Evolutionary conservation across 2,797 vertebrate species (phyloP), one percentile per base, ranked within the genome.

Genomic region (Silurus lanzhouensis): DNA sequence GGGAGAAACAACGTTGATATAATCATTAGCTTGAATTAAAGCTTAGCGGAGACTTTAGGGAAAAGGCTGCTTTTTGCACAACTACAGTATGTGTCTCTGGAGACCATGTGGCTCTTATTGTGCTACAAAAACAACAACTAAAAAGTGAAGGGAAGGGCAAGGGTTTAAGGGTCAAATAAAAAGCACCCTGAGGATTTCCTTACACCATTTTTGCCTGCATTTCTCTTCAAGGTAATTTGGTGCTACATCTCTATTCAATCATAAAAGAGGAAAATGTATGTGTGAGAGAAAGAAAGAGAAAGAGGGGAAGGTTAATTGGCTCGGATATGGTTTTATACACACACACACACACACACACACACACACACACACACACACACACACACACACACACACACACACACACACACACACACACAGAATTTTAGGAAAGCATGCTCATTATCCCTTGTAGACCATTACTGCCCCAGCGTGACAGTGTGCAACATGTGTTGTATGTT

Each of bases 371-470:
- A 38, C 31, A 38, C 31, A 38, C 2, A 38, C 31, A 38, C 31
- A 38, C 31, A 38, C 38, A 38, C 38, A 38, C 38, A 38, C 38
- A 38, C 38, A 38, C 38, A 38, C 38, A 38, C 38, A 38, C 38
- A 38, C 38, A 38, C 38, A 38, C 38, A 38, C 38, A 38, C 38
- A 38, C 38, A 38, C 38, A 38, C 38, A 38, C 38, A 38, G 38
- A 38, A 19, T 46, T 81, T 64, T 81, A 38, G 22, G 61, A 61
- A 79, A 63, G 93, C 74, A 76, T 76, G 17, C 15, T 76, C 74
- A 58, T 76, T 76, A 58, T 92, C 91, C 44, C 67, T 92, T 92
- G 89, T 76, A 31, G 52, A 57, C 14, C 74, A 58, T 31, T 72
- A 19, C 3, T 58, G 25, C 57, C 17, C 25, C 25, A 58, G 8